Conservation (phyloP, 2,888 invertebrate species). For the Acrocera orbiculus region DNA sequence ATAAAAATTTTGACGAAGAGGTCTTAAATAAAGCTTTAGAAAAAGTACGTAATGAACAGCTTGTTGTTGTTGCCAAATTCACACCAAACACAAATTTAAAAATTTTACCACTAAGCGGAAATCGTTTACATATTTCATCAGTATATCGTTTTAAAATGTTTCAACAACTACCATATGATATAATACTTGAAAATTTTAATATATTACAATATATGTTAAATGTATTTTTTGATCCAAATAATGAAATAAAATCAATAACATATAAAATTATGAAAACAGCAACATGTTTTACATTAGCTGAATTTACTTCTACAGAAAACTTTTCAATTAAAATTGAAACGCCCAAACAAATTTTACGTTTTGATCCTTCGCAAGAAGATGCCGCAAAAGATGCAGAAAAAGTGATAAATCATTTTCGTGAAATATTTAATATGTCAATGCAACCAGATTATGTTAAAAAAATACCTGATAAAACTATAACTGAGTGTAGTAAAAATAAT, state of each 20-base stretch:
- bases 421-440: no score
- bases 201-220: constrained; percentile 16
- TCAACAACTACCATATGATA: constrained; percentile 19
- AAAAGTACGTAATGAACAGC: constrained; percentile 39
- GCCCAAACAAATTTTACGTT: constrained; percentile 25
- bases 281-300: constrained; percentile 33
- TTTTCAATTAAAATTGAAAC: constrained; percentile 17
- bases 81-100: constrained; percentile 24
- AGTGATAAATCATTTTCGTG: constrained; percentile 26
- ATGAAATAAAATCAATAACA: no score
- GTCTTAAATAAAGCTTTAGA: constrained; percentile 41
- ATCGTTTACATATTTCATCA: constrained; percentile 29
- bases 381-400: constrained; percentile 20
- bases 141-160: constrained; percentile 27
- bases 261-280: constrained; percentile 35
- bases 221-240: constrained; percentile 10
- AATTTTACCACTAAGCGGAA: constrained; percentile 18
- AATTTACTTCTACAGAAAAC: constrained; percentile 29
- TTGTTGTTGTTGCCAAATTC: constrained; percentile 33
- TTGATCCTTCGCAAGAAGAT: constrained; percentile 22
- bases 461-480: constrained; percentile 19
- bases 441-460: no score
- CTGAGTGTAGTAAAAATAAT: no score
- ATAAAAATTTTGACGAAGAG: constrained; percentile 51
- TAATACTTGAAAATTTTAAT: constrained; percentile 18